These are phyloP conservation scores for Hystrix brachyura DNA, from an alignment of 2,113 vertebrate species.

Conservation along the genomic window DNA sequence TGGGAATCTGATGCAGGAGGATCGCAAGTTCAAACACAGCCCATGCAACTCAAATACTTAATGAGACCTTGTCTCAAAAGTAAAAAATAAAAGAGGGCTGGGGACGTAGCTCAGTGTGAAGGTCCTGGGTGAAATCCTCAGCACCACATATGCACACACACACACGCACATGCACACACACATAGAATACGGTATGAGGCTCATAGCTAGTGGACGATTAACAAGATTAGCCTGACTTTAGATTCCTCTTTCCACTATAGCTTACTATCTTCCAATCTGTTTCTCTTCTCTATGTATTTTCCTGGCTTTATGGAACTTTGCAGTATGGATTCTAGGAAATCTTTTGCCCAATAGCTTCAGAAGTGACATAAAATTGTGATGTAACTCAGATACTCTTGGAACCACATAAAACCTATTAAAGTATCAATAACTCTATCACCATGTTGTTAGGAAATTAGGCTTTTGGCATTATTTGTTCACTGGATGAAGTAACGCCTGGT, in stretches of 20 bases:
- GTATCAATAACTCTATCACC: background rate
- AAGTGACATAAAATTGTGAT: conserved; percentile 10
- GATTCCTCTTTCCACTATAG: background rate
- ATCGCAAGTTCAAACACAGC: background rate
- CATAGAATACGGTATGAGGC: background rate
- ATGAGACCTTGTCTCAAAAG: background rate
- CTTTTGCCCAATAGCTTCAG: conserved; percentile 21
- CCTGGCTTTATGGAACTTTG: background rate
- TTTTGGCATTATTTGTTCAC: conserved; percentile 3
- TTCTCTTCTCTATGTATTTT: background rate
- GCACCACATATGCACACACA: background rate
- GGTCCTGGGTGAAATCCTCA: background rate
- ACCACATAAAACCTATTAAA: background rate
- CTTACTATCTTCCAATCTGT: background rate
- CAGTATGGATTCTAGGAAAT: background rate
- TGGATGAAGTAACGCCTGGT: background rate
- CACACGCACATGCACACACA: background rate
- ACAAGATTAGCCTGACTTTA: background rate
- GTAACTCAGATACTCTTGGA: background rate
- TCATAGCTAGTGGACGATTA: background rate
- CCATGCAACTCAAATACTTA: background rate
- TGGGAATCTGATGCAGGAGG: background rate
- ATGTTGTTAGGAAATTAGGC: background rate
- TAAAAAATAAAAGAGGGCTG: background rate
- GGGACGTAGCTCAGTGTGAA: background rate